Conservation (phyloP, 2,888 invertebrate genomes). For the Hipparchia semele region DNA sequence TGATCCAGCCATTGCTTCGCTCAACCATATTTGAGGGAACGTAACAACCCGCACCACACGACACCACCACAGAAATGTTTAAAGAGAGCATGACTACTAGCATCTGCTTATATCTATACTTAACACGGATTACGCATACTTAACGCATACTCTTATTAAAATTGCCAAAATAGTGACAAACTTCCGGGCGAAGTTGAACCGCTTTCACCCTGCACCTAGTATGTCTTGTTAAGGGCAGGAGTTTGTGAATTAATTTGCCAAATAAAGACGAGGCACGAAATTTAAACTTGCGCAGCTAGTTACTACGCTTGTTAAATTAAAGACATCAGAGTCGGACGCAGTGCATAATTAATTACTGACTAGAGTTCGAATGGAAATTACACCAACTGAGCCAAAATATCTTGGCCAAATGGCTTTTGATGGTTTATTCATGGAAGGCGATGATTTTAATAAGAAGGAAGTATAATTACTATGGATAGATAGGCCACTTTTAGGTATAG, state of each 20-base stretch:
- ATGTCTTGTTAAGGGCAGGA: conserved; percentile 13
- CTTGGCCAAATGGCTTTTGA: background rate
- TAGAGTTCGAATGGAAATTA: conserved; percentile 11
- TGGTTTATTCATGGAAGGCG: too few species aligned
- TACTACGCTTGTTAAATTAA: conserved; percentile 13
- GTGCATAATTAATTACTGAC: conserved; percentile 11
- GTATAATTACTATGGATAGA: too few species aligned
- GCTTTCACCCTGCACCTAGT: conserved; percentile 1
- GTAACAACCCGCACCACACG: too few species aligned
- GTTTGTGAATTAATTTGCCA: conserved; percentile 21
- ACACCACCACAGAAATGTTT: too few species aligned
- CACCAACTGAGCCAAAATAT: background rate
- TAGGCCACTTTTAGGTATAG: too few species aligned
- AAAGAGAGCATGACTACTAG: too few species aligned
- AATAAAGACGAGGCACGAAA: conserved; percentile 21
- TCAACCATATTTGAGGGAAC: too few species aligned
- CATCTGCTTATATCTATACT: too few species aligned
- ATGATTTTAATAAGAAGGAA: too few species aligned
- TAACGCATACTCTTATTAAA: background rate
- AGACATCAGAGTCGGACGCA: conserved; percentile 2
- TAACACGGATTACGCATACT: too few species aligned
- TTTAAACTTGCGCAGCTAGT: conserved; percentile 13
- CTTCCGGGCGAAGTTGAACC: background rate
- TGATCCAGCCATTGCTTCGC: too few species aligned
- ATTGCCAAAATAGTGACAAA: conserved; percentile 15